These are phyloP conservation scores for Thymelicus acteon DNA, from an alignment of 2,888 invertebrate species.

Conservation along the genomic window DNA sequence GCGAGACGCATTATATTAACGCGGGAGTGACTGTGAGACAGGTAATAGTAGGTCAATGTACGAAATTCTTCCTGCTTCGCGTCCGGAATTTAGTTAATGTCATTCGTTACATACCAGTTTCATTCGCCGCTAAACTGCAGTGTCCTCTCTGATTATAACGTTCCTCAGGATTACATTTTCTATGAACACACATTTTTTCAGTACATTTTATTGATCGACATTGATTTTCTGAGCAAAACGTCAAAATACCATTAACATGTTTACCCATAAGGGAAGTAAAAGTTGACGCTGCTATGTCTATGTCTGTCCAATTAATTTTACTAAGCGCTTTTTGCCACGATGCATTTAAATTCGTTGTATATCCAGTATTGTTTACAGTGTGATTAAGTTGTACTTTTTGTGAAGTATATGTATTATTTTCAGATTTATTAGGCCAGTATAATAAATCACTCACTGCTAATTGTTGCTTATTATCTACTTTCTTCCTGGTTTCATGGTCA, in stretches of 20 bases:
- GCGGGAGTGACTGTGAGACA: too few relatives aligned
- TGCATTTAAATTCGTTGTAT: conserved; percentile 41
- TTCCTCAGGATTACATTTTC: conserved; percentile 64
- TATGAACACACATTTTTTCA: conserved; percentile 66
- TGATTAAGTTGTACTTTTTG: conserved; percentile 67
- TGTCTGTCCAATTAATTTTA: conserved; percentile 72
- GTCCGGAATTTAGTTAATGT: background rate
- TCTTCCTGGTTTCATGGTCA: conserved; percentile 43
- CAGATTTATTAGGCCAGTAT: conserved; percentile 65
- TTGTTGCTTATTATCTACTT: conserved; percentile 52
- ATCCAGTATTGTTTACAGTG: conserved; percentile 66
- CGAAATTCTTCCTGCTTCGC: too few relatives aligned
- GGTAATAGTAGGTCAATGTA: too few relatives aligned
- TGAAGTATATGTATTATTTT: conserved; percentile 60
- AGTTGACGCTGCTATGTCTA: conserved; percentile 68
- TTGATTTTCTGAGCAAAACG: conserved; percentile 69
- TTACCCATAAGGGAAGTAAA: conserved; percentile 77
- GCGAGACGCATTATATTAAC: too few relatives aligned
- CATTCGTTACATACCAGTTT: conserved; percentile 58
- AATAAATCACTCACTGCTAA: conserved; percentile 61
- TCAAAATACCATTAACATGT: conserved; percentile 71
- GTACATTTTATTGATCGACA: conserved; percentile 78
- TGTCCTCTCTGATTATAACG: conserved; percentile 72
- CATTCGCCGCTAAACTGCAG: conserved; percentile 62
- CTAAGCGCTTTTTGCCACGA: conserved; percentile 45